Percentiles rank a stretch among this genome's conserved stretches.
phyloP scores from a whole-genome alignment of 2,888 invertebrate genomes.

The Orchesella flavescens region DNA sequence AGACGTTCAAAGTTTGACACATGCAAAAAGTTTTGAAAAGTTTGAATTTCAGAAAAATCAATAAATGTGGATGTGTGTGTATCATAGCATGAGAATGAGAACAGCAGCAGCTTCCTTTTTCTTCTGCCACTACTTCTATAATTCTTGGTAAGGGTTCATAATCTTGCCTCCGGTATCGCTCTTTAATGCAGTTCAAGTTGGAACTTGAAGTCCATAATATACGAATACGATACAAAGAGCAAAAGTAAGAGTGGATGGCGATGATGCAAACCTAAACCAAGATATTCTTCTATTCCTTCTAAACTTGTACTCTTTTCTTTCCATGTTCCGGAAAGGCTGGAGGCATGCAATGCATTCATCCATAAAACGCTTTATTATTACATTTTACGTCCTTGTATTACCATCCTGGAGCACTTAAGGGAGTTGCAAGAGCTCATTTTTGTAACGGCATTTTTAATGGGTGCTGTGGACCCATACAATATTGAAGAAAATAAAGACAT shows the following conservation, averaged over 20 bases:
- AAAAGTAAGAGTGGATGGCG: constrained; percentile 11
- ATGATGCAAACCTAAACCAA: constrained; percentile 18
- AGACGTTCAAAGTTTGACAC: neutral
- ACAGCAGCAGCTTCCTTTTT: neutral
- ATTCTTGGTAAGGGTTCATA: no score
- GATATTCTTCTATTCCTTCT: neutral
- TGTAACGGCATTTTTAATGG: constrained; percentile 54
- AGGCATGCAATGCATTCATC: constrained; percentile 38
- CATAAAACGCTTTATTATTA: constrained; percentile 59
- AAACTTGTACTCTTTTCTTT: neutral
- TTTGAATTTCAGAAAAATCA: no score
- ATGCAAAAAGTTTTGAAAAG: no score
- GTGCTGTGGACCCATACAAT: constrained; percentile 37
- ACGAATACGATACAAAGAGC: no score
- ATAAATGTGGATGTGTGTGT: no score
- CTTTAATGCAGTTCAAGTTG: neutral
- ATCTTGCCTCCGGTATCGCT: neutral
- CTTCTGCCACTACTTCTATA: neutral
- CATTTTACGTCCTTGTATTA: constrained; percentile 54
- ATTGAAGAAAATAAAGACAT: constrained; percentile 13
- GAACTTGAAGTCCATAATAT: no score
- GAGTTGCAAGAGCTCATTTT: constrained; percentile 52
- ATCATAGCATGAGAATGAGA: neutral
- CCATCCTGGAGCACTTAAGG: constrained; percentile 57
- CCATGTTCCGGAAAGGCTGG: constrained; percentile 24